These are phyloP conservation scores for Falco concolor DNA, from an alignment of 2,797 vertebrate species.

Conservation along the genomic window DNA sequence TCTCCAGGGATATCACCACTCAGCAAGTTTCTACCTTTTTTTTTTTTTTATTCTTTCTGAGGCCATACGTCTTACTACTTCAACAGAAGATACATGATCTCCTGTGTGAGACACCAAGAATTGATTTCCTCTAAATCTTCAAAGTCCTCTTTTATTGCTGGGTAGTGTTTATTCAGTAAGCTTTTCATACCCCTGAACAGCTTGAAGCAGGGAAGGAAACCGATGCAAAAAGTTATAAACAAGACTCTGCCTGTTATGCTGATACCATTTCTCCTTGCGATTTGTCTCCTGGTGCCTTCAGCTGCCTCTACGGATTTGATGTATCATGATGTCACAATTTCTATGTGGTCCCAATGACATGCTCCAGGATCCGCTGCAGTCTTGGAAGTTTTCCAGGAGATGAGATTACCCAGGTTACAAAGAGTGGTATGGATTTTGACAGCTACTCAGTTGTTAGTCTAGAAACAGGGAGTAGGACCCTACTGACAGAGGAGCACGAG, in stretches of 20 bases:
- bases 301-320: neutral
- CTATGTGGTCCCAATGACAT: rapidly evolving
- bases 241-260: neutral
- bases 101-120: constrained; percentile 20
- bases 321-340: neutral
- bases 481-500: neutral
- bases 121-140: constrained; percentile 56
- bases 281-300: neutral
- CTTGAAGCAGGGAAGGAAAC: neutral
- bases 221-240: neutral
- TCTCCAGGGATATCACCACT: neutral
- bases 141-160: constrained; percentile 28
- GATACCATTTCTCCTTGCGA: neutral
- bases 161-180: constrained; percentile 20
- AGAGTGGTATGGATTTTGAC: neutral
- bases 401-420: neutral
- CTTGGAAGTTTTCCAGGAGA: neutral
- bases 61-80: neutral
- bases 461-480: neutral
- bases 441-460: neutral
- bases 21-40: neutral
- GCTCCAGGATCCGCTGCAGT: neutral
- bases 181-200: constrained; percentile 49
- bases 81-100: constrained; percentile 29
- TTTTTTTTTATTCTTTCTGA: neutral